phyloP scores from a whole-genome alignment of 2,113 vertebrate genomes.

The Solea solea region DNA sequence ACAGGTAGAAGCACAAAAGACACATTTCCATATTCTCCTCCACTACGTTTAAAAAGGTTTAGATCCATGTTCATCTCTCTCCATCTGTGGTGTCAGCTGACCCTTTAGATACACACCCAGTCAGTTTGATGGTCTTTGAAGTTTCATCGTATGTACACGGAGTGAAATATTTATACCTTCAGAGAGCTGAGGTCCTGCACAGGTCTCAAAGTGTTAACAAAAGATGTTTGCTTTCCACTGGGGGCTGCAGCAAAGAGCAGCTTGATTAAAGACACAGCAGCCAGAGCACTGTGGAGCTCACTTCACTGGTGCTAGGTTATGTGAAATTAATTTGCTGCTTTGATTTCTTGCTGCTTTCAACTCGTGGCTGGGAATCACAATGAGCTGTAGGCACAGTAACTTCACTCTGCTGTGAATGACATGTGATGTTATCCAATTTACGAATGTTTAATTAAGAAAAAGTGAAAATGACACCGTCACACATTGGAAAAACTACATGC shows the following conservation, averaged over 20 bases:
- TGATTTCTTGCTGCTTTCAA: conserved; percentile 23
- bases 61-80: conserved; percentile 21
- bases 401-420: too few species aligned
- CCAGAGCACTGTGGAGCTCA: conserved; percentile 5
- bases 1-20: background rate
- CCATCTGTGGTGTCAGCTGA: conserved; percentile 41
- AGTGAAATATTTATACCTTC: conserved; percentile 54
- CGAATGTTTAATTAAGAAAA: too few species aligned
- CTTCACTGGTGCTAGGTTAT: conserved; percentile 19
- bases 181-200: conserved; percentile 5
- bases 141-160: conserved; percentile 33
- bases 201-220: conserved; percentile 47
- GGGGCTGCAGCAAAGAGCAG: conserved; percentile 42
- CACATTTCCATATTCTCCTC: conserved; percentile 19
- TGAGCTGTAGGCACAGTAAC: too few species aligned
- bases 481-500: too few species aligned
- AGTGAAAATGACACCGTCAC: too few species aligned
- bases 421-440: too few species aligned
- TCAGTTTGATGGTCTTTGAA: conserved; percentile 42
- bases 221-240: conserved; percentile 35
- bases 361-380: too few species aligned
- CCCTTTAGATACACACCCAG: conserved; percentile 39
- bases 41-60: conserved; percentile 3
- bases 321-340: conserved; percentile 33
- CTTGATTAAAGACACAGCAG: conserved; percentile 41